Percentiles rank a stretch among this genome's conserved stretches.
phyloP scores from a whole-genome alignment of 2,888 invertebrate genomes.

The Dermolepida albohirtum region DNA sequence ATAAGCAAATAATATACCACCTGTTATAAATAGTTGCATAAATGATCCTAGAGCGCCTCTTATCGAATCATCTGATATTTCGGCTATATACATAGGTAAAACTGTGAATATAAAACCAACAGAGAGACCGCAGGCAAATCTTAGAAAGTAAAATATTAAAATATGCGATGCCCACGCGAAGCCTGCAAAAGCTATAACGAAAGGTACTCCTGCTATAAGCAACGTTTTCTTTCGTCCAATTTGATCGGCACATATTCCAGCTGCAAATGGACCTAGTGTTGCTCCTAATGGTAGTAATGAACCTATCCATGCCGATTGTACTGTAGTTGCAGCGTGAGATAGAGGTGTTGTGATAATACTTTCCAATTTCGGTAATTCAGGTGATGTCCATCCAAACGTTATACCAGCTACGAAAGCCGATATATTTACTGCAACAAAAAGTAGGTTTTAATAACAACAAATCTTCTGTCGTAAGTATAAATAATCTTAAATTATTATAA shows the following conservation, averaged over 20 bases:
- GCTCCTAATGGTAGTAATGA: constrained; percentile 75
- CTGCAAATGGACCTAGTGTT: constrained; percentile 74
- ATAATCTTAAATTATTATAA: too few species aligned
- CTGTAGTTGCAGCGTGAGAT: constrained; percentile 63
- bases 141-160: constrained; percentile 43
- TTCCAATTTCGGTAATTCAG: constrained; percentile 51
- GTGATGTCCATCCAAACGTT: constrained; percentile 64
- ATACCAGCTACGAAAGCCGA: constrained; percentile 62
- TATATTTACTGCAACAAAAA: constrained; percentile 62
- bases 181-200: constrained; percentile 66
- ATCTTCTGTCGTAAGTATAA: too few species aligned
- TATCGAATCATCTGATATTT: constrained; percentile 83
- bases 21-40: constrained; percentile 72
- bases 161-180: constrained; percentile 45
- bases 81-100: constrained; percentile 87
- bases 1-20: constrained; percentile 77
- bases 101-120: constrained; percentile 78
- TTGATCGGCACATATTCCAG: constrained; percentile 73
- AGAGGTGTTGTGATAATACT: constrained; percentile 64
- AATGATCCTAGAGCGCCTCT: constrained; percentile 85
- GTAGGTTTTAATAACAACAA: too few species aligned
- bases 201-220: constrained; percentile 74
- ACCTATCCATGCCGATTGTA: constrained; percentile 79
- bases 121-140: constrained; percentile 45
- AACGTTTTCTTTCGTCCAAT: constrained; percentile 74